Evolutionary conservation across 2,888 invertebrate species (phyloP), one percentile per base, ranked within the genome.

Genomic region (Thymelicus lineola): DNA sequence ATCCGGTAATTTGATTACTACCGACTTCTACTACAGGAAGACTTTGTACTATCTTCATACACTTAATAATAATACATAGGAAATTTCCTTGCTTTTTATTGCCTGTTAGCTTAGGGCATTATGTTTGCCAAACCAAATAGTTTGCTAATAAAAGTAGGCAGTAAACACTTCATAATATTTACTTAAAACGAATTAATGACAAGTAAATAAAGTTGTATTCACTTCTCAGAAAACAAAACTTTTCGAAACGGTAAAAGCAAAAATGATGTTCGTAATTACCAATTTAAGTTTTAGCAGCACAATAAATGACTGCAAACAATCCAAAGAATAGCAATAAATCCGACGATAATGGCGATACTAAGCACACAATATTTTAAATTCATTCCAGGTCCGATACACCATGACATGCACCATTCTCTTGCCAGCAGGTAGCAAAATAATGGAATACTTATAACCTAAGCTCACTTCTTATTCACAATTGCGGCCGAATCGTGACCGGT

Each of bases 401-500:
- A 60, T 66, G 59, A 20, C 59, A 50, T 55, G 55, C 59, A 66
- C 59, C 59, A 50, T 58, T 60, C 59, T 38, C 66, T 59, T 60
- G 66, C 48, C 59, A 60, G 66, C 67, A 67, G 71, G 69, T 71
- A 72, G 66, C 71, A 61, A 72, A 72, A 72, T 72, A 72, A 72
- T 73, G 71, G 55, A 71, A 76, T 72, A 70, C 70, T 66, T 62
- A 64, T 69, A 71, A 72, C 73, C 50, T 78, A 78, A 77, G 76
- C 73, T 71, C 76, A 79, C 75, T 83, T 83, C 78, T 79, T 80
- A 79, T 80, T 79, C 80, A 80, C 81, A 81, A 88, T 86, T 81
- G 87, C 84, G 83, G 82, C 74, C 83, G 78, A 84, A 77, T 86
- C 89, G 89, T 89, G 89, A 90, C 89, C 80, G 77, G 85, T 80